phyloP scores from a whole-genome alignment of 2,888 invertebrate species.

The Crepidodera aurea region DNA sequence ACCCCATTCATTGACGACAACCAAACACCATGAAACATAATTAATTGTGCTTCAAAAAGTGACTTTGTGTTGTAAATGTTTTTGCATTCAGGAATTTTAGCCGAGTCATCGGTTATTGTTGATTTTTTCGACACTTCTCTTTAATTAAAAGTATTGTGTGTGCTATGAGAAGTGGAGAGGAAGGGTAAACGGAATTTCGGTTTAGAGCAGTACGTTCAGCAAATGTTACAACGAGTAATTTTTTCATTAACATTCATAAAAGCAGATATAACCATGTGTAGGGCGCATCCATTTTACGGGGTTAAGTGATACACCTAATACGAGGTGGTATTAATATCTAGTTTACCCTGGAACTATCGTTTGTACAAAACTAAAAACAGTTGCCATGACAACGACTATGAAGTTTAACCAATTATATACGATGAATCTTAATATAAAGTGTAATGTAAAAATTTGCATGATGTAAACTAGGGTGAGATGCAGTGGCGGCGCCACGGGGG shows the following conservation, averaged over 20 bases:
- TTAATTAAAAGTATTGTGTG: slow-evolving; percentile 40
- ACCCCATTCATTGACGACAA: slow-evolving; percentile 53
- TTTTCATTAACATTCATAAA: neutral
- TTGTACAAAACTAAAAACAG: too few relatives aligned
- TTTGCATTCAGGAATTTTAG: slow-evolving; percentile 38
- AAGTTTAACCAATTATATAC: too few relatives aligned
- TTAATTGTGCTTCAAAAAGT: slow-evolving; percentile 61
- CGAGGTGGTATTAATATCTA: too few relatives aligned
- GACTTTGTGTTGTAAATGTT: slow-evolving; percentile 50
- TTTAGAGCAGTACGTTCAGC: slow-evolving; percentile 6
- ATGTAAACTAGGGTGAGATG: too few relatives aligned
- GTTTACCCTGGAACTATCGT: too few relatives aligned
- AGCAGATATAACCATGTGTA: too few relatives aligned
- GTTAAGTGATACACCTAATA: too few relatives aligned
- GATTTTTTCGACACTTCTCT: slow-evolving; percentile 41
- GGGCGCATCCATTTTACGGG: too few relatives aligned
- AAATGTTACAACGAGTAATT: neutral
- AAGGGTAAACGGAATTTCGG: slow-evolving; percentile 35
- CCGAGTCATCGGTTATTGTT: slow-evolving; percentile 41
- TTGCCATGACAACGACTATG: too few relatives aligned
- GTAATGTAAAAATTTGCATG: too few relatives aligned
- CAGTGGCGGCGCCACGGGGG: too few relatives aligned
- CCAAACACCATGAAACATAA: slow-evolving; percentile 63
- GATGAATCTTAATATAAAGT: too few relatives aligned
- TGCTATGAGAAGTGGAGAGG: slow-evolving; percentile 23